Evolutionary conservation across 2,113 vertebrate species (phyloP), one percentile per base, ranked within the genome.

Genomic region (Hippocampus zosterae): DNA sequence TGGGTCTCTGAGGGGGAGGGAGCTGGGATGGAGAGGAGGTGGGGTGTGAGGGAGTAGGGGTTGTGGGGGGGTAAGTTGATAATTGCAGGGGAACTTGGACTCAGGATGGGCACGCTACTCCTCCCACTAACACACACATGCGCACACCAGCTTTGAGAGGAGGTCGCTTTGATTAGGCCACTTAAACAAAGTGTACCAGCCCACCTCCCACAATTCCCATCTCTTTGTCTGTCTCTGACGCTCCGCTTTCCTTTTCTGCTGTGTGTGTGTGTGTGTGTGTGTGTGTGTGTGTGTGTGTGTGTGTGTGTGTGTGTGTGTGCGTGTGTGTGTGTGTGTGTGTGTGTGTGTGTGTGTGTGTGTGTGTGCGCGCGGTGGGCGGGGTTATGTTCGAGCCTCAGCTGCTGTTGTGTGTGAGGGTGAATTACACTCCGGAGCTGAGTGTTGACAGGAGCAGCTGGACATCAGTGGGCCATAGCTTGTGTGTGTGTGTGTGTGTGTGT

Each of bases 371-470:
- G 59, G 60, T 48, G 72, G 67, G 50, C 9, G 56, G 75, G 74
- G 69, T 37, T 77, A 73, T 72, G 70, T 74, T 85, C 75, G 71
- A 80, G 88, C 78, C 88, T 84, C 88, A 88, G 86, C 88, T 89
- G 88, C 87, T 68, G 70, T 73, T 85, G 84, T 86, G 85, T 84
- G 84, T 78, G 82, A 80, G 76, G 79, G 81, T 85, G 85, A 90
- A 88, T 86, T 85, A 87, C 88, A 85, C 74, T 80, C 84, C 73
- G 85, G 76, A 84, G 75, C 73, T 67, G 72, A 82, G 88, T 86
- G 88, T 87, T 88, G 87, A 90, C 88, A 88, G 84, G 85, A 87
- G 87, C 87, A 88, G 87, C 85, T 88, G 85, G 88, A 87, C 87
- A 86, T 86, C 88, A 85, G 80, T 82, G 74, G 79, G 84, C 85